These are phyloP conservation scores for Lanistes nyassanus DNA, from an alignment of 1,140 invertebrate species.

Conservation along the genomic window DNA sequence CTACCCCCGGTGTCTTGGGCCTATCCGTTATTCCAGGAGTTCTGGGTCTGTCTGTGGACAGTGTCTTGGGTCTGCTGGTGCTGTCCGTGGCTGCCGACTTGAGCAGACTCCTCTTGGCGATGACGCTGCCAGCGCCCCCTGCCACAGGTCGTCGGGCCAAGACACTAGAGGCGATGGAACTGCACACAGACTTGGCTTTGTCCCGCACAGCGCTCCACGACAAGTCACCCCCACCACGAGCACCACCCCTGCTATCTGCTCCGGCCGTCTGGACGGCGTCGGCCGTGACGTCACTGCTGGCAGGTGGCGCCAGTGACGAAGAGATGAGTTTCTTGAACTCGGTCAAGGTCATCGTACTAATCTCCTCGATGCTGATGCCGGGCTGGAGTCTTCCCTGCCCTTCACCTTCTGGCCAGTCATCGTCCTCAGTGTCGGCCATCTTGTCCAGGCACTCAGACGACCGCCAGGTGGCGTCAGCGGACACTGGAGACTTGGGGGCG, in stretches of 20 bases:
- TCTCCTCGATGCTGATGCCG: conserved; percentile 40
- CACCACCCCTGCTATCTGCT: not conserved
- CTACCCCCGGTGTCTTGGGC: not conserved
- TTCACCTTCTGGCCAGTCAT: not conserved
- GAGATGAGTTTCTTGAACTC: conserved; percentile 59
- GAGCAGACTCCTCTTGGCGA: conserved; percentile 25
- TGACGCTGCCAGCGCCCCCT: conserved; percentile 3
- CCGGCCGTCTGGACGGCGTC: conserved; percentile 20
- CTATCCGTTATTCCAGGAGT: not conserved
- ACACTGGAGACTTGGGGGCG: conserved; percentile 17
- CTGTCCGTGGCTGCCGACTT: conserved; percentile 17
- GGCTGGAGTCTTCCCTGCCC: not conserved
- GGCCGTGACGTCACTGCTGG: not conserved
- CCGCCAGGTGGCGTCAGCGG: conserved; percentile 3
- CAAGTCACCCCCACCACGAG: not conserved
- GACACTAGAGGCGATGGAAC: conserved; percentile 24
- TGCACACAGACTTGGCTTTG: conserved; percentile 27
- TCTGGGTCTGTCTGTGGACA: too few relatives aligned
- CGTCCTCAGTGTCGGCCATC: conserved; percentile 13
- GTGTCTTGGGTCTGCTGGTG: not conserved
- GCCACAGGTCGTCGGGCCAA: not conserved
- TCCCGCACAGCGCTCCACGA: conserved; percentile 31
- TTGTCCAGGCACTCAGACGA: conserved; percentile 22
- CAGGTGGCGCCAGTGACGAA: conserved; percentile 43
- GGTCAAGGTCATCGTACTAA: conserved; percentile 58